phyloP scores from a whole-genome alignment of 2,797 vertebrate genomes.

The Limnodromus scolopaceus region DNA sequence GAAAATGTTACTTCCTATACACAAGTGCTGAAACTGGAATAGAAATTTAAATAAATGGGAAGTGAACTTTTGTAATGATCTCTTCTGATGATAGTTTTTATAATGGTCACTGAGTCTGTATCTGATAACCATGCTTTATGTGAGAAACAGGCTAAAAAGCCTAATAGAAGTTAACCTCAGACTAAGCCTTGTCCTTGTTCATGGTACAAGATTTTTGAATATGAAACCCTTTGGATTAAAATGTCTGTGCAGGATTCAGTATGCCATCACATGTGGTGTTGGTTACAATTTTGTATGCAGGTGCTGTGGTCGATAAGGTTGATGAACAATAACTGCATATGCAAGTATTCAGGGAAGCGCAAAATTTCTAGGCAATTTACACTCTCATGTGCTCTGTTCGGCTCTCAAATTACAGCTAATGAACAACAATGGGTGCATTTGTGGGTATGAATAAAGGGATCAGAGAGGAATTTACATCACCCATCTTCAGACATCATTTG shows the following conservation, averaged over 20 bases:
- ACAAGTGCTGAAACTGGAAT: background rate
- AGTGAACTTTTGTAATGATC: background rate
- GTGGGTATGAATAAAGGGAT: slow-evolving; percentile 13
- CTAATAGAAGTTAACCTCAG: background rate
- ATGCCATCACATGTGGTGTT: background rate
- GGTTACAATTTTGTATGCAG: rapidly evolving
- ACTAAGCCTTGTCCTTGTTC: background rate
- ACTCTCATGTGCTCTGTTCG: background rate
- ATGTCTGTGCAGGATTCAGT: background rate
- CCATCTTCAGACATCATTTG: background rate
- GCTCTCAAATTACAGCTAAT: background rate
- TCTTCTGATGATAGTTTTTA: background rate
- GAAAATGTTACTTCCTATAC: background rate
- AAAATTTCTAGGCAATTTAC: background rate
- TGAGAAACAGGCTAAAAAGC: background rate
- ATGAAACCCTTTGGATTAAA: background rate
- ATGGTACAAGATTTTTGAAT: background rate
- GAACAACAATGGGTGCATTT: slow-evolving; percentile 25
- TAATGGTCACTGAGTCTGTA: background rate
- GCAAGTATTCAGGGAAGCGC: background rate
- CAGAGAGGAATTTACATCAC: slow-evolving; percentile 1
- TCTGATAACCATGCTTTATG: background rate
- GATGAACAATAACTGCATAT: background rate
- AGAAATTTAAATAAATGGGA: background rate
- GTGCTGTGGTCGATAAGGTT: background rate